A percentile compares a stretch with the other conserved stretches of the same genome.
Conservation (phyloP, 2,888 invertebrate species). For the Ptilodon capucinus region DNA sequence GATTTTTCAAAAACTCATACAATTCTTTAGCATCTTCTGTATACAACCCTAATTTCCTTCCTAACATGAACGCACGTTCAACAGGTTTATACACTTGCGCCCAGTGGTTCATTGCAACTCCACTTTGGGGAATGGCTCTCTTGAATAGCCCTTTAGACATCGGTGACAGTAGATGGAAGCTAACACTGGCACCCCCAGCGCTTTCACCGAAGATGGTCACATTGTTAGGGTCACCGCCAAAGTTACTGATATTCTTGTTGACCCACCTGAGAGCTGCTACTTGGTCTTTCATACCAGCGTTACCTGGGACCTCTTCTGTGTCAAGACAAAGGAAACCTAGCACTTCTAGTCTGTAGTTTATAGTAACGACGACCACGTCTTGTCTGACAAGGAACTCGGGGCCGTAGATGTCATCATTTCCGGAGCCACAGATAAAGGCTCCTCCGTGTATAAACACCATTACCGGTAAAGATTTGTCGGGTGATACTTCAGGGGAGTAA, state of each 20-base stretch:
- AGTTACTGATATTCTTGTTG: constrained; percentile 41
- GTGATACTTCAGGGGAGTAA: constrained; percentile 46
- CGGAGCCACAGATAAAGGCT: constrained; percentile 45
- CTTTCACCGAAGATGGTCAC: constrained; percentile 52
- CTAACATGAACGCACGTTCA: constrained; percentile 31
- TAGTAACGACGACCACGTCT: constrained; percentile 50
- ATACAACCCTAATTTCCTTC: constrained; percentile 30
- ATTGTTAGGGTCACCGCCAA: constrained; percentile 48
- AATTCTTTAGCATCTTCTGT: constrained; percentile 20
- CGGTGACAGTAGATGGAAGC: constrained; percentile 40
- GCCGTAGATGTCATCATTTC: constrained; percentile 45
- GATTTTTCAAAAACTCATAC: constrained; percentile 9
- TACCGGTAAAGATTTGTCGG: constrained; percentile 40
- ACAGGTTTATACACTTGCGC: constrained; percentile 4
- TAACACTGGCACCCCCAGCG: constrained; percentile 36
- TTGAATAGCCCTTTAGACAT: constrained; percentile 45
- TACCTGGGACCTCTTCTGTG: constrained; percentile 53
- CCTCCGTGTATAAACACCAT: constrained; percentile 64
- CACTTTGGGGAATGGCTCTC: constrained; percentile 84
- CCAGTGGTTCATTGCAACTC: constrained; percentile 68
- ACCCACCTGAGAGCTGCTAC: constrained; percentile 54
- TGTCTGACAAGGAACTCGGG: constrained; percentile 54
- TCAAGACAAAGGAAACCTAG: constrained; percentile 56
- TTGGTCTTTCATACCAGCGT: constrained; percentile 61
- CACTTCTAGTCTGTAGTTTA: constrained; percentile 58